phyloP scores from a whole-genome alignment of 2,113 vertebrate species.

The Pygoscelis adeliae region DNA sequence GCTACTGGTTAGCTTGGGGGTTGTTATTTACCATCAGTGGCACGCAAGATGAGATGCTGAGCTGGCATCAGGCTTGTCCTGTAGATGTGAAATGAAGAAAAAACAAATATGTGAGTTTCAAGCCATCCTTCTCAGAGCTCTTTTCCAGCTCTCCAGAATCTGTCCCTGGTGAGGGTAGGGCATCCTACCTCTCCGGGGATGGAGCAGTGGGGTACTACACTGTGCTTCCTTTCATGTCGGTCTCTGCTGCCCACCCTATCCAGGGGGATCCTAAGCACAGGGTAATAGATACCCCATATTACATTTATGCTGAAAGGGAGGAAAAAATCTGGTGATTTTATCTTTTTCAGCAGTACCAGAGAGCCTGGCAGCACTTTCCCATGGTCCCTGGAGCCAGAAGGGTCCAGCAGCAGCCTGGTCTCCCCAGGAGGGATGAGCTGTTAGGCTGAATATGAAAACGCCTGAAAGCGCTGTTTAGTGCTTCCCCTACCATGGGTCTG shows the following conservation, averaged over 20 bases:
- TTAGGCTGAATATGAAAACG: background rate
- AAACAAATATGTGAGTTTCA: background rate
- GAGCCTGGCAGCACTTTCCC: background rate
- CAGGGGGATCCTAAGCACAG: background rate
- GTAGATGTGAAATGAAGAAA: background rate
- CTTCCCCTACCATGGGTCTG: background rate
- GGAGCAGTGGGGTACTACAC: background rate
- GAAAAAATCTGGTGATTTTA: background rate
- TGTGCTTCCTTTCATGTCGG: rapidly evolving
- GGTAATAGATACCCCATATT: background rate
- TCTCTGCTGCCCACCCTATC: background rate
- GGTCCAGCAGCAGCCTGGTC: background rate
- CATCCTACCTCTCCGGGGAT: background rate
- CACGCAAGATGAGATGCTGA: background rate
- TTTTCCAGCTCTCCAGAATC: background rate
- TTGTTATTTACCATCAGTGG: background rate
- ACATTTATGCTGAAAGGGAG: background rate
- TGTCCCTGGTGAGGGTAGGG: background rate
- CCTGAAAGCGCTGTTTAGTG: background rate
- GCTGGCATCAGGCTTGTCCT: background rate
- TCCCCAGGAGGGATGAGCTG: background rate
- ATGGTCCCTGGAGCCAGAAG: background rate
- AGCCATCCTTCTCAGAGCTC: background rate
- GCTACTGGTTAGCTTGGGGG: background rate
- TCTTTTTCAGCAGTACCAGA: background rate